Evolutionary conservation across 2,797 vertebrate species (phyloP), one percentile per base, ranked within the genome.

Genomic region (Sandelia bainsii): DNA sequence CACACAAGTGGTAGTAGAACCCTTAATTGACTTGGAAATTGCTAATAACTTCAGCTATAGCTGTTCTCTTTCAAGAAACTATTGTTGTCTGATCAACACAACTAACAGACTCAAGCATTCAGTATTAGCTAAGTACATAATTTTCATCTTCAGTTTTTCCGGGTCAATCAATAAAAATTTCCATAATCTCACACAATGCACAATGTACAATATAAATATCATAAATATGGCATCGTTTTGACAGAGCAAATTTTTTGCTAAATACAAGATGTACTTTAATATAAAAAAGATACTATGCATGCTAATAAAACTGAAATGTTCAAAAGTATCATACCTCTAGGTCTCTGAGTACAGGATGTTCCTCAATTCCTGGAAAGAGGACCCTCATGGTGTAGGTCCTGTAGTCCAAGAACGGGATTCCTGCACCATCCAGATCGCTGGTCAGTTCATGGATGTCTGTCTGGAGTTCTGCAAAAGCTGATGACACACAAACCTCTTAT

Each of bases 401-500:
- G 75, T 99, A 99, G 84, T 99, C 98, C 0, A 99, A 92, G 91
- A 99, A 99, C 5, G 98, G 98, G 79, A 99, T 99, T 11, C 98
- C 98, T 0, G 96, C 97, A 71, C 97, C 98, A 0, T 99, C 98
- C 77, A 99, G 93, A 85, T 99, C 98, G 4, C 97, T 99, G n/a
- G 98, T 99, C 83, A 99, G 75, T 87, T 99, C 98, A 0, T 99
- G 97, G 75, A 99, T 99, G 83, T 99, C 98, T 0, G 98, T 99
- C 91, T 99, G 98, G 0, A 99, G 95, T 91, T 99, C 98, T 1
- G 98, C 98, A 92, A 99, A 99, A 23, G 98, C 98, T 99, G 87
- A 25, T 23, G 69, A 82, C 4, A 48, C 11, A 79, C 17, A 64
- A 57, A 64, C 0, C 16, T 32, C n/a, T 59, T 54, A 19, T 40